Evolutionary conservation across 1,140 invertebrate genomes (phyloP), one percentile per base, ranked within the genome.

Genomic region (Phenacoccus solenopsis): DNA sequence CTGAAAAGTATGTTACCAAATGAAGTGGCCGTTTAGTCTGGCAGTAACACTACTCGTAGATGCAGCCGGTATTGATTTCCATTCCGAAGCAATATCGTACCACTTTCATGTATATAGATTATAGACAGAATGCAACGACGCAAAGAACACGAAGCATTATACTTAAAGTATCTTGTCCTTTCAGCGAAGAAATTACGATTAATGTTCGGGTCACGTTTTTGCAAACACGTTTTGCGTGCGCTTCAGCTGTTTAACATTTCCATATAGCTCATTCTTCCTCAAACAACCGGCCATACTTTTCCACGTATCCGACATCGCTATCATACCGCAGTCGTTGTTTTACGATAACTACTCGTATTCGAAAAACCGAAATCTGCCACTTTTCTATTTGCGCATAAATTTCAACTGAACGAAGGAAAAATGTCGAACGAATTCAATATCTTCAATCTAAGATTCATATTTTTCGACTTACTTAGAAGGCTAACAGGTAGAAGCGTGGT

Each of bases 201-300:
- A 64, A 9, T 16, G 4, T 27, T 64, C 59, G 10, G 25, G 25
- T 64, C 59, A 64, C 59, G 59, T 64, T 64, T 27, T 64, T 64
- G 22, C 59, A 24, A 64, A 64, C 59, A 64, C 59, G 59, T 64
- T 64, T 64, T 64, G 59, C 59, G 59, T 24, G 59, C 21, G 59
- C 59, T 64, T 64, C 59, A 27, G 22, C 4, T 27, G 59, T 27
- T 64, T 27, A 64, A 64, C 10, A 64, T 64, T 64, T 64, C 59
- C 59, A 64, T 64, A 24, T 2, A 10, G 13, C 38, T 49, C 38
- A 16, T 4, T 49, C 38, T 49, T 49, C 4, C 16, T 16, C 12
- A n/a, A 49, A n/a, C 38, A 9, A n/a, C n/a, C n/a, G n/a, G n/a
- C n/a, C n/a, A n/a, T n/a, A n/a, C n/a, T n/a, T n/a, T n/a, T 16